Evolutionary conservation across 2,888 invertebrate genomes (phyloP), one percentile per base, ranked within the genome.

Genomic region (Sesia bembeciformis): DNA sequence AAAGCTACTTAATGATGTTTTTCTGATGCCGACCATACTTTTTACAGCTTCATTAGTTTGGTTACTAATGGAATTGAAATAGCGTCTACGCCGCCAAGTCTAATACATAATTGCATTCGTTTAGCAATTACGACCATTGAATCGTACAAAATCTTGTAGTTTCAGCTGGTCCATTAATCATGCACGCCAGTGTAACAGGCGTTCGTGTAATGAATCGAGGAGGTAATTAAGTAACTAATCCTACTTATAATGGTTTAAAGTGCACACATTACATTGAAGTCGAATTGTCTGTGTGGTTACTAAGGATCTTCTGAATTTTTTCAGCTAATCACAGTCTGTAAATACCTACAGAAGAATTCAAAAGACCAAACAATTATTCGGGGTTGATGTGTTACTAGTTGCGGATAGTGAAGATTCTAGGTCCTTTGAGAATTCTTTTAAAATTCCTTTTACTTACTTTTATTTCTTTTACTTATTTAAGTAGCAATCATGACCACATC

Each of bases 191-290:
- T 80, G 76, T 74, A 78, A 57, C 53, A 57, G 59, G 61, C 70
- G 64, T 64, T 59, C 62, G 64, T 65, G 73, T 77, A 81, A 84
- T 85, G 82, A 83, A 84, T 84, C 81, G 78, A 80, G 66, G 62
- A 65, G 77, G 77, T 81, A 85, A 85, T 85, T 84, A 86, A 85
- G 77, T 72, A 72, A 73, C 72, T 77, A 73, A 74, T 77, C 78
- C 78, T 78, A 82, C 74, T 80, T 81, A 80, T 81, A 78, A 74
- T 70, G 74, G 74, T 74, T 72, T 65, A 62, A 70, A 23, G 67
- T 73, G 72, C 68, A 72, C 67, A 66, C 65, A 68, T 65, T 67
- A 62, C 72, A 74, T 68, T 69, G 70, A 66, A 70, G 62, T 63
- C 64, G 64, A 66, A 65, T 70, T 64, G 61, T 23, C 23, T 1